Percentiles rank a stretch among this genome's conserved stretches.
phyloP scores from a whole-genome alignment of 2,888 invertebrate species.

The Clanis bilineata region DNA sequence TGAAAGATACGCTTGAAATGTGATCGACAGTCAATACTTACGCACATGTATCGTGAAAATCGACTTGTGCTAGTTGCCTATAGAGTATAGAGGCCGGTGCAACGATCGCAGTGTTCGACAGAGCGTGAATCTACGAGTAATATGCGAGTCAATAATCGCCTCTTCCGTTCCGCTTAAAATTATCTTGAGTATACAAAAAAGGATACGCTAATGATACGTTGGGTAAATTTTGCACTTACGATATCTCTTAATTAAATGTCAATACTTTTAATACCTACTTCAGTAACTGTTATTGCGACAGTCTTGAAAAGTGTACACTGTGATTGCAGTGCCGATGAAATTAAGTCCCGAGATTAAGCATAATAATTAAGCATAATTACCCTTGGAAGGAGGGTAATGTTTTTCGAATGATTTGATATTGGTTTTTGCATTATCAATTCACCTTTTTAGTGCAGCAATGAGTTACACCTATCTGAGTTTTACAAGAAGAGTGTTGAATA shows the following conservation, averaged over 20 bases:
- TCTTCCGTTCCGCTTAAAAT: constrained; percentile 46
- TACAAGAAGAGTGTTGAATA: too few species aligned
- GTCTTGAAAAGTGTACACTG: too few species aligned
- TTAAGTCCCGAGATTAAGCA: too few species aligned
- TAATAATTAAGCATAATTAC: too few species aligned
- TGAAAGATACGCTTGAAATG: neutral
- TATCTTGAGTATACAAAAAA: constrained; percentile 30
- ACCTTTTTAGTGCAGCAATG: too few species aligned
- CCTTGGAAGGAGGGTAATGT: too few species aligned
- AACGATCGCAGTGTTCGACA: constrained; percentile 50
- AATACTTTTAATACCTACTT: neutral
- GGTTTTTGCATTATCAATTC: too few species aligned
- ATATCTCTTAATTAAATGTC: neutral
- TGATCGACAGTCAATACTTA: neutral
- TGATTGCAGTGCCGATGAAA: too few species aligned
- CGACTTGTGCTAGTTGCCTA: constrained; percentile 8
- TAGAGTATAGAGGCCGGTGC: constrained; percentile 41
- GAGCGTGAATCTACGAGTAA: constrained; percentile 52
- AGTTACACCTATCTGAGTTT: too few species aligned
- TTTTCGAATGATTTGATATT: too few species aligned
- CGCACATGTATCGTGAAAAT: neutral
- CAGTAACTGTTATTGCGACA: too few species aligned
- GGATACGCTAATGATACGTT: neutral
- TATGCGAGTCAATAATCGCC: constrained; percentile 43
- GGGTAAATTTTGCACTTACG: neutral